These are phyloP conservation scores for Myotis findleyi DNA, from an alignment of 2,797 vertebrate genomes.

Conservation along the genomic window DNA sequence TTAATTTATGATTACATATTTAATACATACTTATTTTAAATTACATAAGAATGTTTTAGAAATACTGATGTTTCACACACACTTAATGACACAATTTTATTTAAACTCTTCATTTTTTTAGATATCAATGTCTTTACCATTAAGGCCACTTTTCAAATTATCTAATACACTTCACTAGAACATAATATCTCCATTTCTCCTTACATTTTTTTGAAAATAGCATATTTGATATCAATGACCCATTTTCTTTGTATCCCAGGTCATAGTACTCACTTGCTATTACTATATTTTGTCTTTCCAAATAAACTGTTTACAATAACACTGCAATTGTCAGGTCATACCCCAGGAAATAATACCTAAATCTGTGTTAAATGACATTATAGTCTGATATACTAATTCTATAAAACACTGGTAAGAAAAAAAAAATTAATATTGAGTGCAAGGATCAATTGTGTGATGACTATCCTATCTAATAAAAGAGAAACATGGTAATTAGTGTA, in stretches of 20 bases:
- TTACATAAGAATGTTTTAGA: constrained; percentile 20
- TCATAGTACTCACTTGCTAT: neutral
- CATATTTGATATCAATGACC: neutral
- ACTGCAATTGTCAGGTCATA: neutral
- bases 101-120: neutral
- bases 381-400: neutral
- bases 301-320: neutral
- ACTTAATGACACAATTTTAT: constrained; percentile 43
- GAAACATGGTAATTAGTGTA: too few relatives aligned
- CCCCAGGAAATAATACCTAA: neutral
- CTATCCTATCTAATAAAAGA: neutral
- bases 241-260: constrained; percentile 3
- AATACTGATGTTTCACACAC: neutral
- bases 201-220: constrained; percentile 20
- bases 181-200: neutral
- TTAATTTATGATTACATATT: constrained; percentile 11
- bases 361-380: neutral
- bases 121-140: constrained; percentile 1
- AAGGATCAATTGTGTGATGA: neutral
- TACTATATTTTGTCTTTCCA: constrained; percentile 29
- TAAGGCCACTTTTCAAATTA: constrained; percentile 8
- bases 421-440: neutral
- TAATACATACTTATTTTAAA: neutral
- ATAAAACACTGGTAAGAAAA: neutral
- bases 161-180: constrained; percentile 45